Percentiles rank a stretch among this genome's conserved stretches.
Evolutionary conservation across 2,888 invertebrate genomes (phyloP).

Genomic region (Drosophila cyrtoloma): DNA sequence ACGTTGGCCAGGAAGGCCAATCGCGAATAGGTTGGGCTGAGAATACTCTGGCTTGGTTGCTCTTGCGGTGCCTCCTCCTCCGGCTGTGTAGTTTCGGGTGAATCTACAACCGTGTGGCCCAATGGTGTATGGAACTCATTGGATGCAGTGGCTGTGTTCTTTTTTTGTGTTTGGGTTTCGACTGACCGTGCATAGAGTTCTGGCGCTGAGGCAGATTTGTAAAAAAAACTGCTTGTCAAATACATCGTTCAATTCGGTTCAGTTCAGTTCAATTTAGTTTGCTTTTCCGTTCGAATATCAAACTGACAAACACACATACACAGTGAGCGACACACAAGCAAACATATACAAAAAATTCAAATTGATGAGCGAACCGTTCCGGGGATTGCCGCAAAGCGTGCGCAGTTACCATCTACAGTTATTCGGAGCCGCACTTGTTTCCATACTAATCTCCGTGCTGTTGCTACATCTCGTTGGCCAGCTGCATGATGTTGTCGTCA

Average conservation of each 20-base stretch:
- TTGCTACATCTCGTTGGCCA: conserved; percentile 17
- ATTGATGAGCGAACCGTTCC: conserved; percentile 47
- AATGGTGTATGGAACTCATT: neutral
- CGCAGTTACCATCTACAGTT: conserved; percentile 38
- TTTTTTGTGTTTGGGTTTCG: conserved; percentile 7
- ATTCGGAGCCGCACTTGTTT: conserved; percentile 38
- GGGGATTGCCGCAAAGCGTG: conserved; percentile 5
- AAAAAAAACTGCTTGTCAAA: conserved; percentile 27
- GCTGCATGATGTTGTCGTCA: neutral
- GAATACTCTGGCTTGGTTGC: neutral
- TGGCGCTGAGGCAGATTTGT: conserved; percentile 40
- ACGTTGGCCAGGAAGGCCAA: conserved; percentile 42
- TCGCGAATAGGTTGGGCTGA: neutral
- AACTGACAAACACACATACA: neutral
- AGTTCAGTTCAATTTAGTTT: conserved; percentile 3
- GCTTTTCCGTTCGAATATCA: neutral
- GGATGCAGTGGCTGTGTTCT: neutral
- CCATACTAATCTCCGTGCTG: conserved; percentile 14
- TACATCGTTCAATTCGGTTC: conserved; percentile 4
- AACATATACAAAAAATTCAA: conserved; percentile 18
- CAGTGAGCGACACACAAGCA: conserved; percentile 4
- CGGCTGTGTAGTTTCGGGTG: neutral
- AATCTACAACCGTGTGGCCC: neutral
- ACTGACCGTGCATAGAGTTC: conserved; percentile 33
- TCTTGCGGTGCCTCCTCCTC: neutral